Conservation (phyloP, 2,797 vertebrate genomes). For the Rhynchotus rufescens region DNA sequence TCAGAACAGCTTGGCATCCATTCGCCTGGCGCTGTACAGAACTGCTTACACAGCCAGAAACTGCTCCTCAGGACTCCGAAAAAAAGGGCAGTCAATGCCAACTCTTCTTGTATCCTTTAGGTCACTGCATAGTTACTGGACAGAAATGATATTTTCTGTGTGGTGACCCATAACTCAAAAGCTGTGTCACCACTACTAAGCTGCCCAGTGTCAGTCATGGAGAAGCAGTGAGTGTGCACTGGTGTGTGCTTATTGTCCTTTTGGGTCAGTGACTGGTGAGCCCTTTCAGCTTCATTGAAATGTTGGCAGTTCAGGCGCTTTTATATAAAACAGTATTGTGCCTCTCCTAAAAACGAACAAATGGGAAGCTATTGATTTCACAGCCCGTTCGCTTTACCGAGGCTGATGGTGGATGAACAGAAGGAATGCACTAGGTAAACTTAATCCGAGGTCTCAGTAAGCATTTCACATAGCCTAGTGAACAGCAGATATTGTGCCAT, state of each 20-base stretch:
- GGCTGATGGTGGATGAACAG: constrained; percentile 45
- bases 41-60: constrained; percentile 27
- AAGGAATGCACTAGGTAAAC: constrained; percentile 51
- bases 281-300: constrained; percentile 40
- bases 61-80: background rate
- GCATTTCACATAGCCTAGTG: constrained; percentile 31
- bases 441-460: constrained; percentile 19
- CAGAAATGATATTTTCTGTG: constrained; percentile 9
- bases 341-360: constrained; percentile 38
- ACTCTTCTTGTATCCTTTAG: background rate
- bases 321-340: constrained; percentile 35
- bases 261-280: constrained; percentile 38
- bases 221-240: background rate
- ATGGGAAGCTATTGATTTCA: constrained; percentile 63
- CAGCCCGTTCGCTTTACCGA: constrained; percentile 32
- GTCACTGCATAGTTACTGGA: background rate
- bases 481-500: constrained; percentile 5
- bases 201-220: background rate
- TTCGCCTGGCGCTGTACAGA: background rate
- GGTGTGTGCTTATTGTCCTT: background rate
- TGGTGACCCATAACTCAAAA: constrained; percentile 17
- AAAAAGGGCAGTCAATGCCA: background rate
- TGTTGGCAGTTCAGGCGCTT: constrained; percentile 17
- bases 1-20: constrained; percentile 12
- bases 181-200: constrained; percentile 3